Evolutionary conservation across 2,797 vertebrate species (phyloP), one percentile per base, ranked within the genome.

Genomic region (Myoxocephalus aenaeus): DNA sequence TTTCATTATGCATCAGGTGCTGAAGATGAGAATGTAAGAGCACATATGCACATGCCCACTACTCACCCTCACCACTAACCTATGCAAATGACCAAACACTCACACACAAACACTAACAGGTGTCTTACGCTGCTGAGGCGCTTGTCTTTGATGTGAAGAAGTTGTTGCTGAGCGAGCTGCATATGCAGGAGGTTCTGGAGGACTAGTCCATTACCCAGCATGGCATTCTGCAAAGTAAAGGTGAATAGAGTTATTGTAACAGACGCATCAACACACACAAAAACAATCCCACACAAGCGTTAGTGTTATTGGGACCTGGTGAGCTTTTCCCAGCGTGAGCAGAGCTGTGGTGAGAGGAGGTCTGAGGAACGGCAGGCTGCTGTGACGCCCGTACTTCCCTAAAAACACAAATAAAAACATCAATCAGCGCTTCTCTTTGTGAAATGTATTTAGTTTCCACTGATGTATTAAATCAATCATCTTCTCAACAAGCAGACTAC

Each of bases 131-230:
- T 97, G 88, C 95, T 96, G 83, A 97, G 84, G 88, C 96, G 96
- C 67, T 96, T 87, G 89, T 95, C 97, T 76, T 99, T 98, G 82
- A 97, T 95, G 93, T 98, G 96, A 73, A 98, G 90, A 48, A 98
- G 94, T 38, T 97, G 97, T 73, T 98, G 97, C 86, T 97, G 97
- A 2, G 96, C 95, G 92, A 97, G 84, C 51, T 98, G 95, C 75
- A 98, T 94, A 70, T 96, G 96, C 75, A 97, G 86, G 38, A 97
- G 96, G 91, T 96, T 98, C 94, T 98, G 97, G 59, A 99, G 95
- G 84, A 98, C 89, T 3, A 97, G 91, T 69, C 95, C 94, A 36
- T 96, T 96, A 56, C 95, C 95, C n/a, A 96, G 90, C 93, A 96
- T 93, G 27, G 95, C 94, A 14, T 50, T 95, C 95, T 96, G 91